Evolutionary conservation across 2,797 vertebrate species (phyloP).

Genomic region (Sus cebifrons): DNA sequence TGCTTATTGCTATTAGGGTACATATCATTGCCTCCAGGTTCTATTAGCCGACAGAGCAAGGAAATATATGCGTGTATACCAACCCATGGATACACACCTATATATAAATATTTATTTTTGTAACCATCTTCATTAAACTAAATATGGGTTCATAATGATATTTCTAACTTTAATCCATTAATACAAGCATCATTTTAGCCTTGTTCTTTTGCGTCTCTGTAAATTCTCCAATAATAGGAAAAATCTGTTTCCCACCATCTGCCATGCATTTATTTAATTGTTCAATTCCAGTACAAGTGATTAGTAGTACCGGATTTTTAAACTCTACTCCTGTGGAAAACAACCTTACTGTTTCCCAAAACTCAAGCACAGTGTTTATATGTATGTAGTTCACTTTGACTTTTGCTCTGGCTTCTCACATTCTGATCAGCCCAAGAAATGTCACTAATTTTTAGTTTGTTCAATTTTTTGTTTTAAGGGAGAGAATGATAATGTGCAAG

Average conservation of each 20-base stretch:
- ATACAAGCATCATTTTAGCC: neutral
- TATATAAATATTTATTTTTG: neutral
- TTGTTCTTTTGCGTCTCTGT: neutral
- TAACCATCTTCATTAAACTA: neutral
- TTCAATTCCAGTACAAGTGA: neutral
- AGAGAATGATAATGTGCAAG: neutral
- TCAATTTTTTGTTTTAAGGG: neutral
- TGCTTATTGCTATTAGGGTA: neutral
- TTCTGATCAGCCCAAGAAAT: neutral
- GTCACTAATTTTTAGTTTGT: neutral
- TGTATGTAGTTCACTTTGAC: neutral
- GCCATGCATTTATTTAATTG: neutral
- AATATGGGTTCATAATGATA: neutral
- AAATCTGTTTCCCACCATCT: neutral
- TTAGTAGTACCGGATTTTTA: neutral
- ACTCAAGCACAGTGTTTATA: neutral
- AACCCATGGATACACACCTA: neutral
- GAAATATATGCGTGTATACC: neutral
- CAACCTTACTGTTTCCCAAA: neutral
- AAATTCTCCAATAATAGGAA: neutral
- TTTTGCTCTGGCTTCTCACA: neutral
- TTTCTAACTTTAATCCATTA: neutral
- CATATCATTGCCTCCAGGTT: neutral
- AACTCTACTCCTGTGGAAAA: neutral
- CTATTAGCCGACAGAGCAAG: neutral